Evolutionary conservation across 2,888 invertebrate genomes (phyloP), one percentile per base, ranked within the genome.

Genomic region (Mesochorus sp.): DNA sequence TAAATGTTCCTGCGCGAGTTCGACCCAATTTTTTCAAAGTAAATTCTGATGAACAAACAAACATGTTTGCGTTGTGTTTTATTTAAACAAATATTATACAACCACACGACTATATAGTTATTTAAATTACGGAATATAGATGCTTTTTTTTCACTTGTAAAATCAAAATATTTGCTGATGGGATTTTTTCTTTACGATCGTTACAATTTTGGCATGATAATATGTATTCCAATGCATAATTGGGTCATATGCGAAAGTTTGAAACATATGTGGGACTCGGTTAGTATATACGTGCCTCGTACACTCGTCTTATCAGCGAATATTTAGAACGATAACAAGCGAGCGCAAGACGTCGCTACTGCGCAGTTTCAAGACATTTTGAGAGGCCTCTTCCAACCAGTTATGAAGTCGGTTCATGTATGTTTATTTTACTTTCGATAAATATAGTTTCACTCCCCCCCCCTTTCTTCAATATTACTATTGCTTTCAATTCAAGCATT

Each of bases 271-370:
- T 12, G 12, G 28, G 28, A 17, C 47, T 4, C 37, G 39, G 34
- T 14, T 21, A 19, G 24, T 31, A 6, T 53, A 10, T 42, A 47
- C 28, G 34, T 42, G 34, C 39, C 34, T 17, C 42, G 21, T 51
- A 42, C 47, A 49, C 57, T 68, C 61, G 53, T 76, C 70, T 80
- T 76, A 76, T 81, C 77, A 76, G 81, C 71, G 72, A 84, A 82
- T 84, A 81, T 82, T 82, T 78, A 79, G 77, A 79, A 79, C 77
- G 82, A 83, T 83, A 81, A 82, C 80, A n/a, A n/a, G 77, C 62
- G 67, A 74, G 70, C 39, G 55, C 67, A 61, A 70, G 61, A 73
- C 62, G 51, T 49, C 34, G 42, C 76, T 70, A 77, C 82, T 76
- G 66, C 81, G 76, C 76, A 81, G 71, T 80, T 75, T 55, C 39